A percentile compares a stretch with the other conserved stretches of the same genome.
These are phyloP conservation scores for Cheilosia grossa DNA, from an alignment of 2,888 invertebrate genomes.

Conservation along the genomic window DNA sequence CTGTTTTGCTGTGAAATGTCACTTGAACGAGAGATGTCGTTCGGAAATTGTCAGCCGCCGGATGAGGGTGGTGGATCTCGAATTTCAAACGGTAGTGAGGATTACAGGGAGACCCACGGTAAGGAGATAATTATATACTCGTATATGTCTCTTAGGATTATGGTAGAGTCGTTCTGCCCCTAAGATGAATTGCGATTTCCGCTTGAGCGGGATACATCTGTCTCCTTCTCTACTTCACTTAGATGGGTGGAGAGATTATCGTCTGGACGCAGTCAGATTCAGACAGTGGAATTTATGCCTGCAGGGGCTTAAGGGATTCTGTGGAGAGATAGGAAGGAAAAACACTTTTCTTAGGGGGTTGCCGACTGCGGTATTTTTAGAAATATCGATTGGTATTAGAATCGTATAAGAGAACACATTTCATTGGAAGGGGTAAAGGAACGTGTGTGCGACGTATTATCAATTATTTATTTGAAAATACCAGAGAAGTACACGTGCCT, in stretches of 20 bases:
- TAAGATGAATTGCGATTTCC: no score
- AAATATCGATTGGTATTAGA: slow-evolving; percentile 4
- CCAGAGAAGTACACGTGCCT: not conserved
- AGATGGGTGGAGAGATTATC: not conserved
- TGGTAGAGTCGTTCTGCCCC: no score
- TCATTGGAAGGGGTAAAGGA: not conserved
- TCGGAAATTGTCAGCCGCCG: slow-evolving; percentile 9
- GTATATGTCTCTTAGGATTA: no score
- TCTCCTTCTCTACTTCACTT: no score
- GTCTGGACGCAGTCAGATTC: slow-evolving; percentile 41
- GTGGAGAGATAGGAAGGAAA: not conserved
- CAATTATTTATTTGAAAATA: slow-evolving; percentile 7
- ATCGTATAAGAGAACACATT: not conserved
- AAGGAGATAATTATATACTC: not conserved
- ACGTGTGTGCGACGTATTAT: not conserved
- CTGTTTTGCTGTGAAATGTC: no score
- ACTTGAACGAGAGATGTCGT: not conserved
- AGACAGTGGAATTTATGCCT: slow-evolving; percentile 19
- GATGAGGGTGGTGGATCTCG: not conserved
- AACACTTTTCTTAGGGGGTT: not conserved
- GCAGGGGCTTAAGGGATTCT: slow-evolving; percentile 1
- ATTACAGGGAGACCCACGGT: not conserved
- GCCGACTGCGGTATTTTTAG: not conserved
- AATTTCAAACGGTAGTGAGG: not conserved
- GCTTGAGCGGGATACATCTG: no score